Evolutionary conservation across 2,888 invertebrate species (phyloP).

Genomic region (Brachypalpus laphriformis): DNA sequence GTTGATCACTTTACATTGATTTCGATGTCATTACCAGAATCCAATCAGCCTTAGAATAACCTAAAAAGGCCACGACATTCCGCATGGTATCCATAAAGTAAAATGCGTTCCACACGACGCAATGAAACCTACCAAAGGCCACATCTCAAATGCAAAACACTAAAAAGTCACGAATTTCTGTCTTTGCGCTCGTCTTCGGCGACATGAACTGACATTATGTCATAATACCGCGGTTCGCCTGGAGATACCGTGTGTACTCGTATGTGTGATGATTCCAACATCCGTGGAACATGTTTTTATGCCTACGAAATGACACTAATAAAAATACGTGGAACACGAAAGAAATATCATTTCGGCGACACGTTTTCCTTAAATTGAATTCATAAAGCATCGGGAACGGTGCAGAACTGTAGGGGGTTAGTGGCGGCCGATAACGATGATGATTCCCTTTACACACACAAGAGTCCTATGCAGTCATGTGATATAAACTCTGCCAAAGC

Average conservation of each 20-base stretch:
- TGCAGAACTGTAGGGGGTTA: background rate
- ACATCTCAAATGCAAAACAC: slow-evolving; percentile 66
- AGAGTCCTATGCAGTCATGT: background rate
- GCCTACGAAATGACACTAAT: slow-evolving; percentile 73
- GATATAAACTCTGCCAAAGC: slow-evolving; percentile 12
- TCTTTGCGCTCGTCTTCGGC: slow-evolving; percentile 56
- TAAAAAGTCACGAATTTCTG: slow-evolving; percentile 66
- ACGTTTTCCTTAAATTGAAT: slow-evolving; percentile 75
- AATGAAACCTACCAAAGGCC: slow-evolving; percentile 34
- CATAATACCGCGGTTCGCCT: slow-evolving; percentile 49
- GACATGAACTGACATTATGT: slow-evolving; percentile 73
- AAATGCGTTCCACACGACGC: slow-evolving; percentile 74
- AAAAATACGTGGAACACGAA: slow-evolving; percentile 74
- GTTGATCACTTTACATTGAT: slow-evolving; percentile 67
- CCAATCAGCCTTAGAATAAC: slow-evolving; percentile 59
- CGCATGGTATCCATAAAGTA: slow-evolving; percentile 63
- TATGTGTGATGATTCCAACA: slow-evolving; percentile 35
- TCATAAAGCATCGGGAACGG: slow-evolving; percentile 68
- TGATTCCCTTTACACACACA: slow-evolving; percentile 36
- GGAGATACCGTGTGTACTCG: background rate
- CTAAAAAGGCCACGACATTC: slow-evolving; percentile 46
- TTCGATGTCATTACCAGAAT: slow-evolving; percentile 64
- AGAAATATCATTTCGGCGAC: slow-evolving; percentile 74
- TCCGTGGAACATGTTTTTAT: slow-evolving; percentile 66
- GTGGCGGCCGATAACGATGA: background rate